Conservation (phyloP, 2,113 vertebrate species). For the Eonycteris spelaea region DNA sequence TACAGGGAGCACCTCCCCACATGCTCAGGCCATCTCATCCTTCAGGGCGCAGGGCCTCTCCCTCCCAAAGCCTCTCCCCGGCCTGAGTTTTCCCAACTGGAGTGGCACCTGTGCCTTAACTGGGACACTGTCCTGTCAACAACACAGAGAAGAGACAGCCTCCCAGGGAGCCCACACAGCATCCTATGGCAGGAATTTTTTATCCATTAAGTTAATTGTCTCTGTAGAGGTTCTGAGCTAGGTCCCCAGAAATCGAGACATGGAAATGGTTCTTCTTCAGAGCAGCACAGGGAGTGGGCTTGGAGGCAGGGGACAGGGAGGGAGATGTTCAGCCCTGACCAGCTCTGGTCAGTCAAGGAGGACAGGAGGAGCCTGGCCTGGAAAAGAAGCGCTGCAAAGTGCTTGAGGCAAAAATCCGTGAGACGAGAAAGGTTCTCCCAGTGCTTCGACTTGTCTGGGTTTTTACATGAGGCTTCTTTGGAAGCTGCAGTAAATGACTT, state of each 20-base stretch:
- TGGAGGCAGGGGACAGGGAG: not conserved
- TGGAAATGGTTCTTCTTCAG: not conserved
- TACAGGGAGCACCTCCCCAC: no score
- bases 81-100: not conserved
- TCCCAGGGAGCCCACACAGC: not conserved
- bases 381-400: not conserved
- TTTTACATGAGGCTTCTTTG: not conserved
- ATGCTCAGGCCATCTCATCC: no score
- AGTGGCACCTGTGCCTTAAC: not conserved
- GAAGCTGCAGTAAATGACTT: not conserved
- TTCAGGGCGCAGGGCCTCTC: no score
- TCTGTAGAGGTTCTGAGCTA: not conserved
- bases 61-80: no score
- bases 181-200: not conserved
- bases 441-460: not conserved
- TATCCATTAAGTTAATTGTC: not conserved
- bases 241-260: not conserved
- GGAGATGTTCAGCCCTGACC: not conserved
- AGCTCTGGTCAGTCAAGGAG: not conserved
- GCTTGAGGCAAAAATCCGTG: not conserved
- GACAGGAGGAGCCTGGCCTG: not conserved
- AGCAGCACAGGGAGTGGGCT: fast-evolving
- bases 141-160: not conserved
- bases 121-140: not conserved
- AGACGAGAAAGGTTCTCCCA: not conserved